A percentile compares a stretch with the other conserved stretches of the same genome.
Conservation (phyloP, 2,888 invertebrate species). For the Sipha maydis region DNA sequence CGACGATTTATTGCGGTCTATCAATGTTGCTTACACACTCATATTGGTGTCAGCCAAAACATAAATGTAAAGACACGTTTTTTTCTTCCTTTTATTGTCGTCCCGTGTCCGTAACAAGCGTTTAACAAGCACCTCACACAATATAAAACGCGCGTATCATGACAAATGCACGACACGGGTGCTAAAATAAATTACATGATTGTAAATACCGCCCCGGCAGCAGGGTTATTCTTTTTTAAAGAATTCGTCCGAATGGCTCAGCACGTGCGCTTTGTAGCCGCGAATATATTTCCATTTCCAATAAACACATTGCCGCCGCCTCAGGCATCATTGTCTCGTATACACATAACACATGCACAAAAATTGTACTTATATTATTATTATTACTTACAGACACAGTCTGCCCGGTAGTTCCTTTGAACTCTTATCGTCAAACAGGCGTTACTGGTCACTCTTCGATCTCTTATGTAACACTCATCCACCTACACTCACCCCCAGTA, state of each 20-base stretch:
- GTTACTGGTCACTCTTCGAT: constrained; percentile 41
- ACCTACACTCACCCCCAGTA: constrained; percentile 16
- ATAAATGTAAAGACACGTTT: constrained; percentile 61
- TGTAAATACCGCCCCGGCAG: constrained; percentile 45
- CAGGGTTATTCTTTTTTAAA: constrained; percentile 45
- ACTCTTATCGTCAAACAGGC: constrained; percentile 52
- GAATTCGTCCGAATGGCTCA: constrained; percentile 59
- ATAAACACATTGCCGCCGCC: not conserved
- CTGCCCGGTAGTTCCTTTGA: not conserved
- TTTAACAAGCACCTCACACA: constrained; percentile 54
- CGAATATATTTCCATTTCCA: constrained; percentile 36
- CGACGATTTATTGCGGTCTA: constrained; percentile 62
- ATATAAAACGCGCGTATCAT: constrained; percentile 22
- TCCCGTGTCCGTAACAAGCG: constrained; percentile 58
- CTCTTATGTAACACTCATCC: not conserved
- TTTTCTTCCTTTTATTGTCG: constrained; percentile 33
- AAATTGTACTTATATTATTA: not conserved
- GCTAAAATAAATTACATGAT: constrained; percentile 61
- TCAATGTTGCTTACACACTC: constrained; percentile 9
- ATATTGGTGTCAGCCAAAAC: constrained; percentile 52
- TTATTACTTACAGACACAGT: not conserved
- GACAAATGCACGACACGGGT: constrained; percentile 46
- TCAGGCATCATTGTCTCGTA: not conserved
- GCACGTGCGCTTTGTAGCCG: constrained; percentile 62
- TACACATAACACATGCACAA: not conserved